A percentile compares a stretch with the other conserved stretches of the same genome.
phyloP scores from a whole-genome alignment of 1,140 invertebrate species.

The Coenobita brevimanus region DNA sequence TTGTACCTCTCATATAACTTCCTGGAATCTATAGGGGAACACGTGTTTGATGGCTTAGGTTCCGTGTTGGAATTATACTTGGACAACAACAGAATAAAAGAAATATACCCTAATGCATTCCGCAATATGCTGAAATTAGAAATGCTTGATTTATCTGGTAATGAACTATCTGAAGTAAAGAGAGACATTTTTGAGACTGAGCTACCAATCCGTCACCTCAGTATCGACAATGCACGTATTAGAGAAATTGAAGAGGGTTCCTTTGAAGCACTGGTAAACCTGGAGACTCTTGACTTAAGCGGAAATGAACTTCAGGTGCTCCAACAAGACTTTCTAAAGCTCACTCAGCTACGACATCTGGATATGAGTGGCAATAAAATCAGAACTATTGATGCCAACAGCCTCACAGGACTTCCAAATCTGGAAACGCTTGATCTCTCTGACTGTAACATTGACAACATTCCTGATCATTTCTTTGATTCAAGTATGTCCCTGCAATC shows the following conservation, averaged over 20 bases:
- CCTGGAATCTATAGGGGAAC: constrained; percentile 70
- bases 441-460: constrained; percentile 88
- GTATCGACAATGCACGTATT: constrained; percentile 17
- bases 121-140: constrained; percentile 79
- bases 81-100: constrained; percentile 78
- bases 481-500: constrained; percentile 79
- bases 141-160: constrained; percentile 83
- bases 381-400: constrained; percentile 76
- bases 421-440: constrained; percentile 83
- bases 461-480: constrained; percentile 76
- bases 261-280: constrained; percentile 36
- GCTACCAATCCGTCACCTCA: constrained; percentile 22
- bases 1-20: constrained; percentile 79
- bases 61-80: constrained; percentile 78
- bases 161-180: constrained; percentile 83
- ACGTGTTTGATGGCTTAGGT: constrained; percentile 78
- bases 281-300: constrained; percentile 24
- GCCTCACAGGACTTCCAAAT: constrained; percentile 83
- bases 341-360: constrained; percentile 74
- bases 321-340: constrained; percentile 82
- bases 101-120: constrained; percentile 80
- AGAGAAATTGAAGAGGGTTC: constrained; percentile 50
- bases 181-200: constrained; percentile 84
- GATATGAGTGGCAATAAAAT: constrained; percentile 86
- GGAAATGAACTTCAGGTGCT: constrained; percentile 75